Conservation (phyloP, 2,888 invertebrate genomes). For the Osedax fenrisi region DNA sequence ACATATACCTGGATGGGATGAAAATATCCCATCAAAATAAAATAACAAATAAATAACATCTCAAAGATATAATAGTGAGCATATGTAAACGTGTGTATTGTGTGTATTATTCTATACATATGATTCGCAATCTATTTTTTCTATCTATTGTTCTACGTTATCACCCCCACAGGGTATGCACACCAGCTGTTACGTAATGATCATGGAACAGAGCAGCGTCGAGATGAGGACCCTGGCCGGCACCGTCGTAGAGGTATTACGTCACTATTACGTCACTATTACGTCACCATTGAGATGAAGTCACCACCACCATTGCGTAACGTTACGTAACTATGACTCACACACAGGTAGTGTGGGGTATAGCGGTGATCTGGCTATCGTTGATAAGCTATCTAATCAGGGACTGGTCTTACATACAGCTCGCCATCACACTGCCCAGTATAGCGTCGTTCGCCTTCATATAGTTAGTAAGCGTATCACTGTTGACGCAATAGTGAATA, state of each 20-base stretch:
- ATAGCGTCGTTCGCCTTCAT: slow-evolving; percentile 51
- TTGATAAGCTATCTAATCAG: slow-evolving; percentile 52
- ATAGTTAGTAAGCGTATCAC: slow-evolving; percentile 41
- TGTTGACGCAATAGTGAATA: not conserved
- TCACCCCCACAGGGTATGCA: slow-evolving; percentile 55
- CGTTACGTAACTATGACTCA: too few relatives aligned
- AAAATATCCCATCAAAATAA: too few relatives aligned
- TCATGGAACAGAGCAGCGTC: slow-evolving; percentile 53
- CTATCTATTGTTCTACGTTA: too few relatives aligned
- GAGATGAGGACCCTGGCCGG: slow-evolving; percentile 52
- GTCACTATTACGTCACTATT: too few relatives aligned
- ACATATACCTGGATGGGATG: too few relatives aligned
- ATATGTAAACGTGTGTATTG: too few relatives aligned
- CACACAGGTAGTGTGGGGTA: slow-evolving; percentile 45
- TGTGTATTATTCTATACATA: too few relatives aligned
- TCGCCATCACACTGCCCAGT: slow-evolving; percentile 53
- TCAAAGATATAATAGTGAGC: too few relatives aligned
- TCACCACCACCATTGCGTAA: too few relatives aligned
- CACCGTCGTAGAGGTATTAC: slow-evolving; percentile 52
- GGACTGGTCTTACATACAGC: slow-evolving; percentile 54
- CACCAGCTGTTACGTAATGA: slow-evolving; percentile 53
- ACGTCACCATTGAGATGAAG: too few relatives aligned
- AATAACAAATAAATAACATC: too few relatives aligned
- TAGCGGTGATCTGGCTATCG: slow-evolving; percentile 52
- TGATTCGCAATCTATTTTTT: too few relatives aligned